A percentile compares a stretch with the other conserved stretches of the same genome.
These are phyloP conservation scores for Eupithecia exiguata DNA, from an alignment of 2,888 invertebrate genomes.

Conservation along the genomic window DNA sequence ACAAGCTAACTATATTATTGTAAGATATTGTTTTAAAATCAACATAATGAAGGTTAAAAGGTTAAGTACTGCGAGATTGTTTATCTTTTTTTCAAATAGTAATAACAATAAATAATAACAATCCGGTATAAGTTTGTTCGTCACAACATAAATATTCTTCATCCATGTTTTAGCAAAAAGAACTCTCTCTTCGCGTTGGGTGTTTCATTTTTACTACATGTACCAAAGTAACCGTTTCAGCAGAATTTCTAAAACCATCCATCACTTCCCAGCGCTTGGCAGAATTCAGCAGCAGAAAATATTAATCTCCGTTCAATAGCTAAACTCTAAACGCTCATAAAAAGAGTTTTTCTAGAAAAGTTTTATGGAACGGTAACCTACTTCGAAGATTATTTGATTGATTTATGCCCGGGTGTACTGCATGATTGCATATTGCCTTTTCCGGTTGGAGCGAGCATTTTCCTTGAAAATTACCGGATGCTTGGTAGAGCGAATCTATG, in stretches of 20 bases:
- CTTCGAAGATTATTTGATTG: conserved; percentile 42
- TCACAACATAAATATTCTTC: not conserved
- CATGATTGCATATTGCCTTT: conserved; percentile 57
- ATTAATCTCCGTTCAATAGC: conserved; percentile 14
- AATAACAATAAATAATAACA: no score
- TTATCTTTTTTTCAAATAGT: no score
- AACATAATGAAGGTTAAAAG: no score
- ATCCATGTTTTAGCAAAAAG: not conserved
- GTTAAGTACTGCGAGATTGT: no score
- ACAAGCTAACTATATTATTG: no score
- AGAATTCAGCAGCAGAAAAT: conserved; percentile 17
- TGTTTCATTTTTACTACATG: not conserved
- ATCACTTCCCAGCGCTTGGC: conserved; percentile 14
- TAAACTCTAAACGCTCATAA: conserved; percentile 13
- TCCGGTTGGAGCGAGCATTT: conserved; percentile 52
- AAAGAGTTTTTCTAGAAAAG: conserved; percentile 36
- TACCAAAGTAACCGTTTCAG: not conserved
- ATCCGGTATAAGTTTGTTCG: not conserved
- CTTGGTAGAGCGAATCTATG: conserved; percentile 61
- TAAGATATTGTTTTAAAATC: no score
- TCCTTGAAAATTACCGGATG: conserved; percentile 70
- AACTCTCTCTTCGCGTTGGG: not conserved
- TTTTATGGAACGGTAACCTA: conserved; percentile 32
- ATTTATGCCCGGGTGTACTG: conserved; percentile 46
- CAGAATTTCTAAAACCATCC: conserved; percentile 13